These are phyloP conservation scores for Euproctis similis DNA, from an alignment of 2,888 invertebrate genomes.

Conservation along the genomic window DNA sequence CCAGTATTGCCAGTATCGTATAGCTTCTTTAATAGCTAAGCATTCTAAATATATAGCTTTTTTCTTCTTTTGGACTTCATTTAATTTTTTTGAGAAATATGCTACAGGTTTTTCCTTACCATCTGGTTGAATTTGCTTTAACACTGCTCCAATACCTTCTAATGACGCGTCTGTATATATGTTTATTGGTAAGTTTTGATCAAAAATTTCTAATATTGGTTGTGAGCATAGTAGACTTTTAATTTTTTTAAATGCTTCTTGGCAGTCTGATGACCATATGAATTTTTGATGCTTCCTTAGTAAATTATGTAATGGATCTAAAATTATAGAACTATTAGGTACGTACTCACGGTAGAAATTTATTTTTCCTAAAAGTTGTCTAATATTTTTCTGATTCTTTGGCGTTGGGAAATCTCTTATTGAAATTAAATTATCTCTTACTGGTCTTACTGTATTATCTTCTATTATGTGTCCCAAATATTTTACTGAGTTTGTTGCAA, in stretches of 20 bases:
- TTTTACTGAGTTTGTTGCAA: slow-evolving; percentile 18
- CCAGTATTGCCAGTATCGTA: neutral
- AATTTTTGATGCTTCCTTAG: slow-evolving; percentile 18
- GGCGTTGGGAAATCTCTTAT: slow-evolving; percentile 16
- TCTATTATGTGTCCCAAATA: slow-evolving; percentile 20
- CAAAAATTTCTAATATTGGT: neutral
- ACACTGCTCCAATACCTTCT: no score
- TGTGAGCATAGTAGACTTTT: neutral
- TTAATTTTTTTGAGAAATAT: no score
- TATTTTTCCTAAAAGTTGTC: no score
- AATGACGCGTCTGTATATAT: no score
- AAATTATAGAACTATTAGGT: slow-evolving; percentile 13
- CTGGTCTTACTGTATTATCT: no score
- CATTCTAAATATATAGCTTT: slow-evolving; percentile 9
- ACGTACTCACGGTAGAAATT: no score
- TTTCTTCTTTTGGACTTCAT: slow-evolving; percentile 5
- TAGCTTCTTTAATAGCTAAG: slow-evolving; percentile 1
- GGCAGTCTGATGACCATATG: slow-evolving; percentile 15
- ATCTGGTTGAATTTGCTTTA: no score
- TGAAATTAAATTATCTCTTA: no score
- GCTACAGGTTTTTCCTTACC: no score
- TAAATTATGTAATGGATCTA: slow-evolving; percentile 22
- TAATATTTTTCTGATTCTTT: slow-evolving; percentile 15
- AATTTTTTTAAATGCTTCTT: slow-evolving; percentile 2
- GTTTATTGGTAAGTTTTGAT: slow-evolving; percentile 1